Evolutionary conservation across 2,797 vertebrate genomes (phyloP).

Genomic region (Corythornis leucogaster): DNA sequence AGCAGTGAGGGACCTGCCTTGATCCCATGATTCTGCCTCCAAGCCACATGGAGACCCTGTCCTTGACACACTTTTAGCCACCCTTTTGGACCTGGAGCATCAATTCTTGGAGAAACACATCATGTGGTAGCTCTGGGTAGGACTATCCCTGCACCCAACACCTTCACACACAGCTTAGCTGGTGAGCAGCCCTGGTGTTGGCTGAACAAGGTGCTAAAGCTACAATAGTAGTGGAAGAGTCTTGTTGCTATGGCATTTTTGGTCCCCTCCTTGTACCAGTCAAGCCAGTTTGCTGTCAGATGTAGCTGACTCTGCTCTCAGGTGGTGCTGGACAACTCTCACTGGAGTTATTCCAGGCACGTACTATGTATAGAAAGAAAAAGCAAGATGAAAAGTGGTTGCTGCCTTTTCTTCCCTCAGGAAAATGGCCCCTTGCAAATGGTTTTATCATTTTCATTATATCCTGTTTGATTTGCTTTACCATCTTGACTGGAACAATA

Average conservation of each 20-base stretch:
- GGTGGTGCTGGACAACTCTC: background rate
- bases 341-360: background rate
- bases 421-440: constrained; percentile 42
- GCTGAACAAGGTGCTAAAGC: background rate
- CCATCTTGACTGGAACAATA: constrained; percentile 61
- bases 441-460: constrained; percentile 60
- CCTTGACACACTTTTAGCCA: background rate
- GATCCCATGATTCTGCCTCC: background rate
- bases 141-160: background rate
- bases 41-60: background rate
- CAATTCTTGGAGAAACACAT: rapidly evolving
- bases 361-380: background rate
- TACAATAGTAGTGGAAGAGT: background rate
- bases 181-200: background rate
- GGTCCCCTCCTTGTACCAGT: background rate
- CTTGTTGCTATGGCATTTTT: background rate
- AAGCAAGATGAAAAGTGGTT: constrained; percentile 19
- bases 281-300: background rate
- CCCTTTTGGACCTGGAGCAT: background rate
- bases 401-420: constrained; percentile 41
- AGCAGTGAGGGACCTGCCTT: background rate
- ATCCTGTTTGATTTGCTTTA: constrained; percentile 62
- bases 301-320: background rate
- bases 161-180: background rate
- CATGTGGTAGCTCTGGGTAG: background rate